Evolutionary conservation across 2,888 invertebrate genomes (phyloP).

Genomic region (Stenoptilia bipunctidactyla): DNA sequence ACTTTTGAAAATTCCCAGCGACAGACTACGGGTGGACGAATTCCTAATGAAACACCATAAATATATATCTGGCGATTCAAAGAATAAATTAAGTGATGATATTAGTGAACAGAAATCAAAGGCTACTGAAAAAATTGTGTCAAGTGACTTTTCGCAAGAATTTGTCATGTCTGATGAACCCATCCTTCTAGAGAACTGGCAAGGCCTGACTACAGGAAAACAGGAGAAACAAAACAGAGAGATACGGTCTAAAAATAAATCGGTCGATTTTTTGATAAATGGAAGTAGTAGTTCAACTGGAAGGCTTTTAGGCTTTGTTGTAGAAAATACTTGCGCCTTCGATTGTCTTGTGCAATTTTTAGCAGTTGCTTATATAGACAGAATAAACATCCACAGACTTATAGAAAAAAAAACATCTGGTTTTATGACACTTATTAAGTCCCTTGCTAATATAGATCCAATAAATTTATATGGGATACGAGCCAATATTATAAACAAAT

Average conservation of each 20-base stretch:
- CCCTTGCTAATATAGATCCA: conserved; percentile 8
- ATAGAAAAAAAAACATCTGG: conserved; percentile 9
- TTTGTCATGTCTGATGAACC: conserved; percentile 12
- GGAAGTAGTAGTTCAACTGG: conserved; percentile 5
- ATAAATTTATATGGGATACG: conserved; percentile 7
- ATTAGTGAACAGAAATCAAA: conserved; percentile 5
- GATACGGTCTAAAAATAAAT: conserved; percentile 9
- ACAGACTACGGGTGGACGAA: conserved; percentile 12
- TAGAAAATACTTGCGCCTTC: no score
- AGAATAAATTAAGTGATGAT: conserved; percentile 8
- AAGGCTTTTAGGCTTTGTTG: no score
- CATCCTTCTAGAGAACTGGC: conserved; percentile 11
- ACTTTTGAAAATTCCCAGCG: conserved; percentile 10
- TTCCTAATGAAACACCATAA: conserved; percentile 7
- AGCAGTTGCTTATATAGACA: no score
- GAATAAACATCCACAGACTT: conserved; percentile 1
- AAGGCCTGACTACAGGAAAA: conserved; percentile 9
- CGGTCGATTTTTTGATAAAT: conserved; percentile 10
- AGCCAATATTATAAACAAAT: conserved; percentile 9
- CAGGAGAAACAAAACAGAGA: conserved; percentile 10
- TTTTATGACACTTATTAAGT: conserved; percentile 10
- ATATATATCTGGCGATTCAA: conserved; percentile 7
- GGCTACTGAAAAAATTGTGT: conserved; percentile 8
- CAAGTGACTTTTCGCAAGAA: conserved; percentile 11
- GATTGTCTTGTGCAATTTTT: no score